Evolutionary conservation across 2,113 vertebrate species (phyloP).

Genomic region (Polyodon spathula): DNA sequence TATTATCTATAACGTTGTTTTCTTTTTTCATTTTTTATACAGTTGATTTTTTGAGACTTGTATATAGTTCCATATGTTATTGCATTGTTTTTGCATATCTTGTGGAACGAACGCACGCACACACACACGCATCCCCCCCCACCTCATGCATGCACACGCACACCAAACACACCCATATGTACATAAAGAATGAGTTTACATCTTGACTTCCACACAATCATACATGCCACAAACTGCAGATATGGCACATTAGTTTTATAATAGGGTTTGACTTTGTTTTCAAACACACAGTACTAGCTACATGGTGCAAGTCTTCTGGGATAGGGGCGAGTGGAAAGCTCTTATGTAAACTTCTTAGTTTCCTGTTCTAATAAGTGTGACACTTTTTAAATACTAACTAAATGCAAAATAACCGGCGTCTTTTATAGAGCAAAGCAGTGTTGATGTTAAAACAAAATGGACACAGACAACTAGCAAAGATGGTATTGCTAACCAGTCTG

Average conservation of each 20-base stretch:
- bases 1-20: constrained; percentile 30
- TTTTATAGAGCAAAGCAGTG: no score
- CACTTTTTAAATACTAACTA: no score
- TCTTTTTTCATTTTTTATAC: constrained; percentile 56
- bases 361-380: no score
- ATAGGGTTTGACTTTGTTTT: background rate
- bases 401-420: no score
- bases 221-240: constrained; percentile 21
- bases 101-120: constrained; percentile 67
- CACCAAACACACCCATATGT: constrained; percentile 9
- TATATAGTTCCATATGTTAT: constrained; percentile 77
- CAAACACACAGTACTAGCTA: background rate
- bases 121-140: constrained; percentile 36
- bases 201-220: constrained; percentile 12
- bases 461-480: no score
- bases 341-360: constrained; percentile 5
- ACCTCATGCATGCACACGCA: constrained; percentile 14
- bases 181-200: constrained; percentile 20
- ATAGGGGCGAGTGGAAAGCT: background rate
- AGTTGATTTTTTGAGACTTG: constrained; percentile 53
- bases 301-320: background rate
- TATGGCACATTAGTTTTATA: constrained; percentile 17
- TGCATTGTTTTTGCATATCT: constrained; percentile 99
- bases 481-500: no score
- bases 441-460: no score